phyloP scores from a whole-genome alignment of 1,140 invertebrate species.

The Tachypleus tridentatus region DNA sequence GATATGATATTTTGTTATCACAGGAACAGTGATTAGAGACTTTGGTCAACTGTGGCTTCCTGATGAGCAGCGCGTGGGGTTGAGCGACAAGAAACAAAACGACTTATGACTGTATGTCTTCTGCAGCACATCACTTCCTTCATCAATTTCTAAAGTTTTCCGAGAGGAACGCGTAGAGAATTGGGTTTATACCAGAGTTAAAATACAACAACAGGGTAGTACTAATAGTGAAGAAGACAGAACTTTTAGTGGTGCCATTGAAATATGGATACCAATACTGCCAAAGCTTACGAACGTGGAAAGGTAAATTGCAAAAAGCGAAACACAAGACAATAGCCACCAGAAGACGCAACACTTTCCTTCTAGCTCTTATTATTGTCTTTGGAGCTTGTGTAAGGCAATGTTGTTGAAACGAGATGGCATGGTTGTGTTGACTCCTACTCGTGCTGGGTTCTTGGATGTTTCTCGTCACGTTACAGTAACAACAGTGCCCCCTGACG shows the following conservation, averaged over 20 bases:
- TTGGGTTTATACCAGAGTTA: constrained; percentile 70
- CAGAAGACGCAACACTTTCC: constrained; percentile 51
- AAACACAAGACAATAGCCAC: constrained; percentile 70
- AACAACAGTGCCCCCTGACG: too few species aligned
- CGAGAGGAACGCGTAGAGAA: constrained; percentile 71
- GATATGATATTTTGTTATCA: too few species aligned
- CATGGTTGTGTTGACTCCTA: too few species aligned
- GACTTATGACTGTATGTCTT: not conserved
- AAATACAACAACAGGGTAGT: constrained; percentile 70
- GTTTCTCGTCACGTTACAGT: too few species aligned
- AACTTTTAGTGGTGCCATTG: constrained; percentile 49
- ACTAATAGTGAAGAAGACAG: constrained; percentile 60
- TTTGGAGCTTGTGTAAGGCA: too few species aligned
- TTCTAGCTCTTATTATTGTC: not conserved
- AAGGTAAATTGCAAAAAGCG: constrained; percentile 68
- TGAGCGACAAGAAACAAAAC: too few species aligned
- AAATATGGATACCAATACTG: constrained; percentile 52
- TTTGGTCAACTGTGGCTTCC: too few species aligned
- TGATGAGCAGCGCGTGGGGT: too few species aligned
- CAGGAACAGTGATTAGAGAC: too few species aligned
- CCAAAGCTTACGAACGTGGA: constrained; percentile 70
- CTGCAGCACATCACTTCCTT: not conserved
- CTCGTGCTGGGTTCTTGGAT: too few species aligned
- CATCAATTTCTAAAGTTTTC: constrained; percentile 37
- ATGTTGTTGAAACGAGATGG: too few species aligned